These are phyloP conservation scores for Chelonus formosanus DNA, from an alignment of 2,888 invertebrate genomes.

Conservation along the genomic window DNA sequence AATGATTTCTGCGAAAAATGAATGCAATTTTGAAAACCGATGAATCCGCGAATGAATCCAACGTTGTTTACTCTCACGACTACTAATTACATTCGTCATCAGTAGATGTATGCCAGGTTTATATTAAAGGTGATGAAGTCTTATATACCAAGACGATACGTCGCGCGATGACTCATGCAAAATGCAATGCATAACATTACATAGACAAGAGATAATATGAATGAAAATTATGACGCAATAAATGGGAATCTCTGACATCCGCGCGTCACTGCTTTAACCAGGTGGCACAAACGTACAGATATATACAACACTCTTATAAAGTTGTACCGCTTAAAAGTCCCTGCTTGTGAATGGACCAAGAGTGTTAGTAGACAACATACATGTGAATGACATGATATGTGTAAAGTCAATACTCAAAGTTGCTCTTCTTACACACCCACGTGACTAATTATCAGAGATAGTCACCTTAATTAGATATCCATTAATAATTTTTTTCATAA, in stretches of 20 bases:
- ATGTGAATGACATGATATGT: neutral
- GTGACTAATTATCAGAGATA: too few relatives aligned
- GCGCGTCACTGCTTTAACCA: constrained; percentile 30
- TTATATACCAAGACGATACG: neutral
- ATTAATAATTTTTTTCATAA: too few relatives aligned
- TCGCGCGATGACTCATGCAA: constrained; percentile 23
- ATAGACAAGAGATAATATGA: constrained; percentile 35
- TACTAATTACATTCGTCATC: neutral
- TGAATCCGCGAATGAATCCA: too few relatives aligned
- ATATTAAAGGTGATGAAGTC: constrained; percentile 5
- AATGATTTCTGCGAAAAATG: neutral
- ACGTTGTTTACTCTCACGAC: too few relatives aligned
- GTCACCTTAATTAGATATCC: too few relatives aligned
- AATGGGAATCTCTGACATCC: constrained; percentile 21
- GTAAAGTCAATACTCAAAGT: neutral
- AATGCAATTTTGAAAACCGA: too few relatives aligned
- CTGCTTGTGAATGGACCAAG: constrained; percentile 25
- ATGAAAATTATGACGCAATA: constrained; percentile 45
- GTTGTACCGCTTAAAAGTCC: constrained; percentile 25
- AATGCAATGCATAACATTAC: constrained; percentile 20
- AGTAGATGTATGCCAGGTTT: constrained; percentile 1
- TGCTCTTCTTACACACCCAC: neutral
- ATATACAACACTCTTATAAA: constrained; percentile 5
- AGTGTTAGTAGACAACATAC: constrained; percentile 3
- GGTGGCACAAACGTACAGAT: constrained; percentile 13